Conservation (phyloP, 2,888 invertebrate species). For the Caenorhabditis japonica region DNA sequence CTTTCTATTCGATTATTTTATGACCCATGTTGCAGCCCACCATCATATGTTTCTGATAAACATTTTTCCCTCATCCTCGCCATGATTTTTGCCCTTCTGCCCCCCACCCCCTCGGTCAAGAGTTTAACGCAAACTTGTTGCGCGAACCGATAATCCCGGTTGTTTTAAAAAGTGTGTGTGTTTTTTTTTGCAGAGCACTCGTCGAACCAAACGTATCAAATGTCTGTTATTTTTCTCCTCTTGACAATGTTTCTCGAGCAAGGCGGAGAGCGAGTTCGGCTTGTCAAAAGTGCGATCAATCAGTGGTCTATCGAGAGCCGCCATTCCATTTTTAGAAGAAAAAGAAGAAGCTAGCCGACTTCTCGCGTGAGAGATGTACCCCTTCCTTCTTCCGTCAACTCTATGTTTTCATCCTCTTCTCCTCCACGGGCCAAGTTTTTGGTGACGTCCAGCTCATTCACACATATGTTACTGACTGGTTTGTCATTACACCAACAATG, state of each 20-base stretch:
- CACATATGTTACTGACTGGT: conserved; percentile 52
- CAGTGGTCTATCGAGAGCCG: conserved; percentile 28
- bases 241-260: conserved; percentile 4
- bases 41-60: conserved; percentile 30
- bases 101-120: neutral
- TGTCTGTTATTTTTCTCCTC: conserved; percentile 32
- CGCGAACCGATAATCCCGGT: conserved; percentile 47
- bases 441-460: conserved; percentile 34
- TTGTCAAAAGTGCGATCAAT: conserved; percentile 51
- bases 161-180: conserved; percentile 47
- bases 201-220: conserved; percentile 36
- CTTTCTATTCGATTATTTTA: conserved; percentile 29
- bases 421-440: conserved; percentile 26
- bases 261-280: conserved; percentile 13
- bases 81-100: neutral
- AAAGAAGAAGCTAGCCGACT: too few species aligned
- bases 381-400: conserved; percentile 5
- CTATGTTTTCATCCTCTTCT: neutral
- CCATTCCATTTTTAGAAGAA: conserved; percentile 33
- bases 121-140: conserved; percentile 46
- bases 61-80: conserved; percentile 19
- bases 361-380: conserved; percentile 6
- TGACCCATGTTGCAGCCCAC: neutral
- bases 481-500: conserved; percentile 46
- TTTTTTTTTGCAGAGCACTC: conserved; percentile 39